Evolutionary conservation across 1,140 invertebrate species (phyloP), one percentile per base, ranked within the genome.

Genomic region (Hylaeus volcanicus): DNA sequence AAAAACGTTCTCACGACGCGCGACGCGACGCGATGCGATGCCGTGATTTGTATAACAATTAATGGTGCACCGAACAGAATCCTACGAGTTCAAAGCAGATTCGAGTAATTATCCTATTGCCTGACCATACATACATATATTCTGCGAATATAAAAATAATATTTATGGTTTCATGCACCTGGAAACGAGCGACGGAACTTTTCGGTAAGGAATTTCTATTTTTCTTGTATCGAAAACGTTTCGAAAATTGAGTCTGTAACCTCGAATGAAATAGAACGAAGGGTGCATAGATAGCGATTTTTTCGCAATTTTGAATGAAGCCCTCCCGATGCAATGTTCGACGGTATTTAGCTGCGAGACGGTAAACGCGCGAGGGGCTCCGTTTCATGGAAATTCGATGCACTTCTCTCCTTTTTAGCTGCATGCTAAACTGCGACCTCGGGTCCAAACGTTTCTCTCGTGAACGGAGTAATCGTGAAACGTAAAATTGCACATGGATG

Each of bases 321-420:
- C n/a, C 37, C 26, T 60, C 5, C 37, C 6, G 0, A 26, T 26
- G 26, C 26, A 26, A 26, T 37, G 15, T n/a, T 60, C 6, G 1
- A 26, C 0, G 26, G 58, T 26, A 60, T 37, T 37, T 8, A 60
- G n/a, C 58, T 37, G 58, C n/a, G 12, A 48, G 3, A 39, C 39
- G 14, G 51, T 45, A 60, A 11, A 15, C 5, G 63, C 41, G 12
- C 61, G 26, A 4, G 26, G 8, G 45, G 48, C 48, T 68, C 9
- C 48, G 48, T 45, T 78, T n/a, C 48, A 71, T 58, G 43, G 77
- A 65, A 41, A 56, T 72, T 79, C 69, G 69, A 55, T 43, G 58
- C 8, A 15, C 8, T 41, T 41, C 65, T 5, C 51, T 6, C 39
- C n/a, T 58, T 74, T 66, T 65, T 43, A 2, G 45, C 58, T 8